Evolutionary conservation across 2,113 vertebrate genomes (phyloP).

Genomic region (Maccullochella peelii): DNA sequence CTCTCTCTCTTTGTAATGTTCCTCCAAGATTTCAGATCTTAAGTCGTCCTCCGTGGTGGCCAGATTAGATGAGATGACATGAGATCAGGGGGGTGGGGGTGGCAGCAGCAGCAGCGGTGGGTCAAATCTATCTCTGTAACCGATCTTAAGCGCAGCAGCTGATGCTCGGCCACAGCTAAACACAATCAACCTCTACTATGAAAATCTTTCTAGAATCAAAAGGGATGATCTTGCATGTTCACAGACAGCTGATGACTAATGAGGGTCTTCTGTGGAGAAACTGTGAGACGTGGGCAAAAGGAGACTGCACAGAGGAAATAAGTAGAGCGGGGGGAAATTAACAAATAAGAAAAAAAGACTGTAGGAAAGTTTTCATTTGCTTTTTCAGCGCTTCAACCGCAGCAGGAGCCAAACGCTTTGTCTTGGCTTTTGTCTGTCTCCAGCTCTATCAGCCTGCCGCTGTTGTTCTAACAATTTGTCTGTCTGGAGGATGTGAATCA

Average conservation of each 20-base stretch:
- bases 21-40: slow-evolving; percentile 38
- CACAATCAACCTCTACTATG: slow-evolving; percentile 20
- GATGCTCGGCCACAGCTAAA: slow-evolving; percentile 39
- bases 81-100: slow-evolving; percentile 5
- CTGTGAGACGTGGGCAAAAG: slow-evolving; percentile 15
- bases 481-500: slow-evolving; percentile 60
- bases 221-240: slow-evolving; percentile 42
- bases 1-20: slow-evolving; percentile 19
- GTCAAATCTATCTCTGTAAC: slow-evolving; percentile 40
- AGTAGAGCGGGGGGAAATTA: slow-evolving; percentile 11
- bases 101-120: background rate
- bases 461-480: slow-evolving; percentile 43
- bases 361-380: slow-evolving; percentile 36
- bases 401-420: slow-evolving; percentile 26
- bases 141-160: slow-evolving; percentile 50
- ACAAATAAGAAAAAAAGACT: slow-evolving; percentile 20
- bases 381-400: slow-evolving; percentile 30
- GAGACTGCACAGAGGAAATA: slow-evolving; percentile 29
- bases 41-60: slow-evolving; percentile 33
- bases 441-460: slow-evolving; percentile 21
- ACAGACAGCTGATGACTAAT: slow-evolving; percentile 47
- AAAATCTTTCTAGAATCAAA: slow-evolving; percentile 3
- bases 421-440: slow-evolving; percentile 41
- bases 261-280: slow-evolving; percentile 30
- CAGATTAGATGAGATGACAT: slow-evolving; percentile 65